A percentile compares a stretch with the other conserved stretches of the same genome.
phyloP scores from a whole-genome alignment of 2,113 vertebrate species.

The Mixornis gularis region DNA sequence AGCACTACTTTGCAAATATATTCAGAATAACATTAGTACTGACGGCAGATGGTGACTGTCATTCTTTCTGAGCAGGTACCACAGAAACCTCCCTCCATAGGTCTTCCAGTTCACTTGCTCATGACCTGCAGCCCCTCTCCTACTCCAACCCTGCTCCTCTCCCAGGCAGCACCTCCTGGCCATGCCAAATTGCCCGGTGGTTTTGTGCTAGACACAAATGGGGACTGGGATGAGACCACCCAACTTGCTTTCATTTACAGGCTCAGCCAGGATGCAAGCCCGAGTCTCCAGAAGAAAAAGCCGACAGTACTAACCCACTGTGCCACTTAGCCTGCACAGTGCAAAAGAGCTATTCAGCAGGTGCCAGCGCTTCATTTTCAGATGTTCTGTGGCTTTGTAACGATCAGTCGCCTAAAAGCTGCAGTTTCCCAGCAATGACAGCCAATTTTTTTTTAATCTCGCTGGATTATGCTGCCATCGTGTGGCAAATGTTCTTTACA shows the following conservation, averaged over 20 bases:
- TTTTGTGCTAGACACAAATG: slow-evolving; percentile 61
- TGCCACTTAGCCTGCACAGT: slow-evolving; percentile 48
- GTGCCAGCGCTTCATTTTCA: slow-evolving; percentile 19
- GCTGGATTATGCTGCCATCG: slow-evolving; percentile 57
- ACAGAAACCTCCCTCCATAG: neutral
- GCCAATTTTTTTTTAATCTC: neutral
- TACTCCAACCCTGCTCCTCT: neutral
- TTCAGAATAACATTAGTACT: neutral
- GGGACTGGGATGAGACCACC: slow-evolving; percentile 66
- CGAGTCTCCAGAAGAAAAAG: slow-evolving; percentile 43
- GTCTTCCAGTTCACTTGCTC: neutral
- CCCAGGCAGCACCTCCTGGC: slow-evolving; percentile 9
- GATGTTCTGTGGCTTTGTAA: neutral
- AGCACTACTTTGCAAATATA: neutral
- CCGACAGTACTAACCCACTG: slow-evolving; percentile 40
- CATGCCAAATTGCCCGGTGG: slow-evolving; percentile 23
- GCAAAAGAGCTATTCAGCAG: slow-evolving; percentile 29
- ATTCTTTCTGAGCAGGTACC: neutral
- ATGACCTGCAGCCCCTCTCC: neutral
- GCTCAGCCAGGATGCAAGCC: slow-evolving; percentile 37
- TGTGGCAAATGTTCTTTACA: slow-evolving; percentile 18
- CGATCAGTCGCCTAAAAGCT: neutral
- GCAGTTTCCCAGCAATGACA: neutral
- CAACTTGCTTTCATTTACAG: slow-evolving; percentile 58
- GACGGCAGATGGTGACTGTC: neutral